These are phyloP conservation scores for Anarsia innoxiella DNA, from an alignment of 2,888 invertebrate species.

Conservation along the genomic window DNA sequence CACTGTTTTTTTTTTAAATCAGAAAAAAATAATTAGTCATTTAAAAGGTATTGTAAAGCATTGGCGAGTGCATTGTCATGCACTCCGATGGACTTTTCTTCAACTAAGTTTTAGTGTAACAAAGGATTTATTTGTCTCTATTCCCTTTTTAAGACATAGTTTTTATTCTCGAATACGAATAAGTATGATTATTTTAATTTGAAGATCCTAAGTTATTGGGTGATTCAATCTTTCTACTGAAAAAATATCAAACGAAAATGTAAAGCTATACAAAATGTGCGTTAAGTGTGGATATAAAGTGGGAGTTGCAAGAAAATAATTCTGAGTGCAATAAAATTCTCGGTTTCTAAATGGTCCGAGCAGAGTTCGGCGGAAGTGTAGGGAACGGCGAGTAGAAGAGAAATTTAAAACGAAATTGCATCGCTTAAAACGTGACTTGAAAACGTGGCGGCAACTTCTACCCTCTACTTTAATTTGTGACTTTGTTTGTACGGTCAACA, in stretches of 20 bases:
- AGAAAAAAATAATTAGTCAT: not conserved
- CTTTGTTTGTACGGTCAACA: constrained; percentile 3
- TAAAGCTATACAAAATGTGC: too few relatives aligned
- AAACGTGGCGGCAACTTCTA: constrained; percentile 4
- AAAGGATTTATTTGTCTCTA: too few relatives aligned
- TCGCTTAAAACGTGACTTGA: constrained; percentile 17
- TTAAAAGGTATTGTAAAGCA: too few relatives aligned
- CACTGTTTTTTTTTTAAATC: not conserved
- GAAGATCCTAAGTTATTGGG: too few relatives aligned
- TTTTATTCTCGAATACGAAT: too few relatives aligned
- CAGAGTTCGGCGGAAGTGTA: not conserved
- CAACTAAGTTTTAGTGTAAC: too few relatives aligned
- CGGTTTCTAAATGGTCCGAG: constrained; percentile 5
- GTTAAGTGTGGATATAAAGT: constrained; percentile 5
- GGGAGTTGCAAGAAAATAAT: constrained; percentile 13
- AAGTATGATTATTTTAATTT: too few relatives aligned
- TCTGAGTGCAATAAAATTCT: constrained; percentile 13
- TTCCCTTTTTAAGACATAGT: too few relatives aligned
- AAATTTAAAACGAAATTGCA: constrained; percentile 19
- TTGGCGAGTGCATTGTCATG: too few relatives aligned
- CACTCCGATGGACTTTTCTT: too few relatives aligned
- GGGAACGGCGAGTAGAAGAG: constrained; percentile 7
- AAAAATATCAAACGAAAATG: too few relatives aligned
- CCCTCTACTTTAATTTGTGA: constrained; percentile 7
- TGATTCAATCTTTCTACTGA: too few relatives aligned